A percentile compares a stretch with the other conserved stretches of the same genome.
Conservation (phyloP, 2,888 invertebrate species). For the Lydus trimaculatus region DNA sequence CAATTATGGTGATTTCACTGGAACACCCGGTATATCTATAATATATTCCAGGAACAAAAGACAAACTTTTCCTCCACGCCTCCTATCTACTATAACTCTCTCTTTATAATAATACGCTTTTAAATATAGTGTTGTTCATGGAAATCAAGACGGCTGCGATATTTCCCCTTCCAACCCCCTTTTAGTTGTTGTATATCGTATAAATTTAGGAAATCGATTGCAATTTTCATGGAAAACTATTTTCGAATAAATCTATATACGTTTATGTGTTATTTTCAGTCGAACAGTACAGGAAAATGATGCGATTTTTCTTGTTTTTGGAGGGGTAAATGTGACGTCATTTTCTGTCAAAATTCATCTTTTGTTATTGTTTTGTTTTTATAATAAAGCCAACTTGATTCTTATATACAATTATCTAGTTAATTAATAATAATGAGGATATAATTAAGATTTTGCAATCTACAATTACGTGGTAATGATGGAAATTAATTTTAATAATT, state of each 20-base stretch:
- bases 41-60: constrained; percentile 1
- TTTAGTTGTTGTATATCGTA: neutral
- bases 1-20: too few relatives aligned
- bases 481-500: constrained; percentile 11
- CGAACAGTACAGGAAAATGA: neutral
- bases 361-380: neutral
- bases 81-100: neutral
- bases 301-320: neutral
- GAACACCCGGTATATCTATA: neutral
- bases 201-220: constrained; percentile 1
- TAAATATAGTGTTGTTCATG: neutral
- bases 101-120: neutral
- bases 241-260: constrained; percentile 1
- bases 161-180: neutral
- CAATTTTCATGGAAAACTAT: constrained; percentile 1
- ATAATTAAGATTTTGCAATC: neutral
- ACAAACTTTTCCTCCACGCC: neutral
- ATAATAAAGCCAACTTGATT: neutral
- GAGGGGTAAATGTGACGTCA: neutral
- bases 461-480: neutral
- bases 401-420: neutral
- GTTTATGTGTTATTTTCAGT: neutral
- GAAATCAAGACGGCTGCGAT: neutral
- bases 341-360: neutral
- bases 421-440: too few relatives aligned